These are phyloP conservation scores for Stictocephala bisonia DNA, from an alignment of 2,888 invertebrate genomes.

Conservation along the genomic window DNA sequence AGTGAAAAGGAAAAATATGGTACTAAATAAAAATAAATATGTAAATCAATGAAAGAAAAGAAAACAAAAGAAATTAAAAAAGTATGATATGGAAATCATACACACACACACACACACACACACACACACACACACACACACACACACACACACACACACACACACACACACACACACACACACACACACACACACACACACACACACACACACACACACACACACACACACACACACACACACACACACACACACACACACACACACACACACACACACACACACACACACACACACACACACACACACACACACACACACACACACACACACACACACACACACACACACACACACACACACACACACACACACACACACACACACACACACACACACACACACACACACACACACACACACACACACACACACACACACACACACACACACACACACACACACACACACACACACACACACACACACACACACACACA, in stretches of 20 bases:
- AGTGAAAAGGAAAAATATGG: too few species aligned
- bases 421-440: not conserved
- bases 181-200: slow-evolving; percentile 5
- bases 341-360: slow-evolving; percentile 1
- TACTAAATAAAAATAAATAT: too few species aligned
- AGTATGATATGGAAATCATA: too few species aligned
- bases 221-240: slow-evolving; percentile 13
- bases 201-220: slow-evolving; percentile 13
- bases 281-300: not conserved
- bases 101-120: slow-evolving; percentile 13
- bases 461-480: slow-evolving; percentile 2
- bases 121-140: slow-evolving; percentile 13
- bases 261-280: not conserved
- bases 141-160: slow-evolving; percentile 1
- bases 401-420: not conserved
- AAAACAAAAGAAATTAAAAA: too few species aligned
- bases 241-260: not conserved
- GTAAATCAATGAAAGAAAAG: too few species aligned
- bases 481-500: slow-evolving; percentile 13
- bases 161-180: slow-evolving; percentile 9
- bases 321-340: slow-evolving; percentile 8
- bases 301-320: not conserved
- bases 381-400: slow-evolving; percentile 1
- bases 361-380: slow-evolving; percentile 13
- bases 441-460: not conserved